These are phyloP conservation scores for Drosophila azteca DNA, from an alignment of 1,140 invertebrate species.

Conservation along the genomic window DNA sequence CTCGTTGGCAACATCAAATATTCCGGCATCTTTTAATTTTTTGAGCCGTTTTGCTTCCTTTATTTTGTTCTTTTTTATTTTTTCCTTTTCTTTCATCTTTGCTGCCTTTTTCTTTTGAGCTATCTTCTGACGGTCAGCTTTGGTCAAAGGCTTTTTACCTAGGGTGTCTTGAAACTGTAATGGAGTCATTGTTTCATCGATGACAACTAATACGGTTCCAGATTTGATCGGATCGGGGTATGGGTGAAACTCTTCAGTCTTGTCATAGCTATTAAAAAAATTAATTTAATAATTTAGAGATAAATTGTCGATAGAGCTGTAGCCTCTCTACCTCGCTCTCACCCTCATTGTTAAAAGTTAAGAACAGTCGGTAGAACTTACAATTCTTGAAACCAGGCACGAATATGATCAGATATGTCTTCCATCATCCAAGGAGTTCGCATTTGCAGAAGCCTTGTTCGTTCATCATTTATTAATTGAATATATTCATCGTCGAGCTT, in stretches of 20 bases:
- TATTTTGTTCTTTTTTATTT: slow-evolving; percentile 60
- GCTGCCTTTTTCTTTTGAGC: slow-evolving; percentile 68
- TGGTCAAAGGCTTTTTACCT: slow-evolving; percentile 76
- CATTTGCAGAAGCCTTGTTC: slow-evolving; percentile 85
- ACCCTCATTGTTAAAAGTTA: not conserved
- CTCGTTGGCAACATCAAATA: slow-evolving; percentile 69
- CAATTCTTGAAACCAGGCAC: slow-evolving; percentile 88
- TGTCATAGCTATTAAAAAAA: slow-evolving; percentile 79
- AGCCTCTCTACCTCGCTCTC: too few species aligned
- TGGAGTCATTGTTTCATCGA: slow-evolving; percentile 85
- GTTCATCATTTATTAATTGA: slow-evolving; percentile 85
- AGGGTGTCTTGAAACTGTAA: slow-evolving; percentile 84
- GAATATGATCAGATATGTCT: slow-evolving; percentile 88
- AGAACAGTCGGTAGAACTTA: slow-evolving; percentile 51
- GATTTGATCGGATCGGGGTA: slow-evolving; percentile 85
- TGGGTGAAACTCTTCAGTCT: slow-evolving; percentile 84
- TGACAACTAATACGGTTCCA: slow-evolving; percentile 85
- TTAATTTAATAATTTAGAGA: not conserved
- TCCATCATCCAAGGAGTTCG: slow-evolving; percentile 87
- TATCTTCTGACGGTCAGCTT: slow-evolving; percentile 67
- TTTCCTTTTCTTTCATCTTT: slow-evolving; percentile 61
- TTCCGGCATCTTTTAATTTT: slow-evolving; percentile 75
- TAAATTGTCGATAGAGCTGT: too few species aligned
- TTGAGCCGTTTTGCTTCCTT: slow-evolving; percentile 67
- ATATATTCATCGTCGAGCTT: slow-evolving; percentile 84